Base-by-base conservation (phyloP, 2,888 invertebrate species). In the Lobophora halterata region DNA sequence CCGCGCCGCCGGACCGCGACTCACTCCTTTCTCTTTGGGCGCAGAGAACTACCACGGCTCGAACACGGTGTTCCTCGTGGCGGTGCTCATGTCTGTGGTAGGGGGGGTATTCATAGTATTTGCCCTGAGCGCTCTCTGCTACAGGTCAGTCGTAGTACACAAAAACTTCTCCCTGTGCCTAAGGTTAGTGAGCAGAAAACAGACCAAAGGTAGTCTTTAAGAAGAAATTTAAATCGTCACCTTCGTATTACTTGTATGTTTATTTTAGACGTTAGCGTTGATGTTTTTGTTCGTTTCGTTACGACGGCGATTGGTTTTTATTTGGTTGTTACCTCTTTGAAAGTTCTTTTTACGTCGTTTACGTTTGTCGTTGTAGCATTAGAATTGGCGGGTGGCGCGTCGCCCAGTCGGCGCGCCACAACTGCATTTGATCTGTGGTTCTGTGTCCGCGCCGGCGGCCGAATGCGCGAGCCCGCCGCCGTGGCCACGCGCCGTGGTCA, bases 91-190 rank as follows among this genome's bases (percentile, higher is more conserved):
- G 93, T 96, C 96, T 91, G 96, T 97, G 92, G 97, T 97, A 93
- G 97, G 97, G 93, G 96, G 97, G 92, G 97, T 97, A 92, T 97
- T 97, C 94, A 93, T 97, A 91, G 93, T 96, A 92, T 97, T 97
- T 93, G 96, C 97, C 91, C 94, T 96, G 92, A 95, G 97, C 95
- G 97, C 97, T 91, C 95, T 97, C 92, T 97, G 97, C 95, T 97
- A 97, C 95, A 96, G 97, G 96, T 96, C 96, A 95, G 96, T 96
- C 93, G 96, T 96, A 94, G 96, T 96, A 93, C 95, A 96, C 95
- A 95, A 95, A 95, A 96, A 95, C 95, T 95, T 95, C 95, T 95
- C 95, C 94, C 95, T 95, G 93, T 96, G 96, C 93, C 95, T 96
- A 94, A 96, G 96, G 96, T 96, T 95, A 96, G 96, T 96, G 93